phyloP scores from a whole-genome alignment of 2,888 invertebrate genomes.

The Eupelmus urozonus region DNA sequence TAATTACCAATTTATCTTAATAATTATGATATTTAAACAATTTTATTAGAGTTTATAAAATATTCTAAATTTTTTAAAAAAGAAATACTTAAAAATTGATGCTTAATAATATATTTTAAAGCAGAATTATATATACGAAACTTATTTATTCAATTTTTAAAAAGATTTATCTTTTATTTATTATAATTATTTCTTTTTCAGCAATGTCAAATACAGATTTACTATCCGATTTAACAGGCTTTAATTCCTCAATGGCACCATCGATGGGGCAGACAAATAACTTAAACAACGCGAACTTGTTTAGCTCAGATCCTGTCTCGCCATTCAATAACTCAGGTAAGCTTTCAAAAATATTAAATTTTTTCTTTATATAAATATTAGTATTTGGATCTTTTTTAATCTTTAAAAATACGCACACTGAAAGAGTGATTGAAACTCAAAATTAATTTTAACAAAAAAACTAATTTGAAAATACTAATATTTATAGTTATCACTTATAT shows the following conservation, averaged over 20 bases:
- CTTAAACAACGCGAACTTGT: conserved; percentile 69
- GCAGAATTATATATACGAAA: background rate
- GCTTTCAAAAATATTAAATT: conserved; percentile 35
- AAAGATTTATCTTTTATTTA: background rate
- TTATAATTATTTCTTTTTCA: conserved; percentile 53
- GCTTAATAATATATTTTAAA: conserved; percentile 9
- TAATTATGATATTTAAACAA: too few relatives aligned
- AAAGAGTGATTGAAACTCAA: background rate
- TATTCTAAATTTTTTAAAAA: background rate
- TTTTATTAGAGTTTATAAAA: background rate
- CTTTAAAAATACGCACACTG: background rate
- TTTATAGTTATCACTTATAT: background rate
- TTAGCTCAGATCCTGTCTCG: conserved; percentile 61
- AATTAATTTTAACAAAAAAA: background rate
- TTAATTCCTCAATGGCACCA: conserved; percentile 66
- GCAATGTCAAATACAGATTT: conserved; percentile 75
- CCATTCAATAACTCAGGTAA: conserved; percentile 69
- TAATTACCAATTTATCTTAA: conserved; percentile 30
- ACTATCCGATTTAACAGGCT: conserved; percentile 78
- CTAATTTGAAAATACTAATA: conserved; percentile 1
- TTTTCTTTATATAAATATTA: conserved; percentile 11
- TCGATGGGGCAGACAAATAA: conserved; percentile 67
- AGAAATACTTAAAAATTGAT: background rate
- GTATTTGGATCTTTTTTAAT: conserved; percentile 7
- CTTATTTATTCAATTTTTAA: background rate